A percentile compares a stretch with the other conserved stretches of the same genome.
Conservation (phyloP, 2,113 vertebrate genomes). For the Eurypyga helias region DNA sequence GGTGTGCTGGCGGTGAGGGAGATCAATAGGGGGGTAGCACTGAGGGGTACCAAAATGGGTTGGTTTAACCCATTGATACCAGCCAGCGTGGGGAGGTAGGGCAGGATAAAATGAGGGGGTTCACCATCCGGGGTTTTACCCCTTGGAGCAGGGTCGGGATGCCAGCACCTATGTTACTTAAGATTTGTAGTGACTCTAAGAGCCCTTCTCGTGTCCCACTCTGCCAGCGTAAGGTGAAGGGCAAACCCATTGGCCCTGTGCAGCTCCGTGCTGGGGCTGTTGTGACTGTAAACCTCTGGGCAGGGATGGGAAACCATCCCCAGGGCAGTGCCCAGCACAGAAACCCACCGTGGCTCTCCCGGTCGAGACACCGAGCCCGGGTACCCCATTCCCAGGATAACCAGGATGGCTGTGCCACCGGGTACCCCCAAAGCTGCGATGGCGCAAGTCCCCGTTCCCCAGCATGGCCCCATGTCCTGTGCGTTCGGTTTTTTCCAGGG, state of each 20-base stretch:
- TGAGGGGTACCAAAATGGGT: background rate
- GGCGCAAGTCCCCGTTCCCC: background rate
- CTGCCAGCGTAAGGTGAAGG: background rate
- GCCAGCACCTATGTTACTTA: background rate
- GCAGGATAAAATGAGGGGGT: rapidly evolving
- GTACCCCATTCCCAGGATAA: rapidly evolving
- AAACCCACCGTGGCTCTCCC: rapidly evolving
- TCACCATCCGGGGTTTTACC: background rate
- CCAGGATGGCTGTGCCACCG: background rate
- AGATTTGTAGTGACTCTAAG: background rate
- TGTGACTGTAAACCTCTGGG: background rate
- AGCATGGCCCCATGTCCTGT: rapidly evolving
- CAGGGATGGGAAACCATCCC: background rate
- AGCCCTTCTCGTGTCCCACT: background rate
- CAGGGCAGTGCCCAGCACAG: rapidly evolving
- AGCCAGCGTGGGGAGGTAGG: too few species aligned
- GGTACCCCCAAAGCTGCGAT: background rate
- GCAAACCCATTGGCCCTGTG: background rate
- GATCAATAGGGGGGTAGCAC: background rate
- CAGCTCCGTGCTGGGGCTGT: rapidly evolving
- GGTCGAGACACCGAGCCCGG: rapidly evolving
- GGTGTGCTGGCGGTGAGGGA: rapidly evolving
- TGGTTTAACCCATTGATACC: background rate
- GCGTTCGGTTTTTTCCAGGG: rapidly evolving
- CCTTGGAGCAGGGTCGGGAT: background rate